Base-by-base conservation (phyloP, 2,797 vertebrate species). In the Alectoris magna region DNA sequence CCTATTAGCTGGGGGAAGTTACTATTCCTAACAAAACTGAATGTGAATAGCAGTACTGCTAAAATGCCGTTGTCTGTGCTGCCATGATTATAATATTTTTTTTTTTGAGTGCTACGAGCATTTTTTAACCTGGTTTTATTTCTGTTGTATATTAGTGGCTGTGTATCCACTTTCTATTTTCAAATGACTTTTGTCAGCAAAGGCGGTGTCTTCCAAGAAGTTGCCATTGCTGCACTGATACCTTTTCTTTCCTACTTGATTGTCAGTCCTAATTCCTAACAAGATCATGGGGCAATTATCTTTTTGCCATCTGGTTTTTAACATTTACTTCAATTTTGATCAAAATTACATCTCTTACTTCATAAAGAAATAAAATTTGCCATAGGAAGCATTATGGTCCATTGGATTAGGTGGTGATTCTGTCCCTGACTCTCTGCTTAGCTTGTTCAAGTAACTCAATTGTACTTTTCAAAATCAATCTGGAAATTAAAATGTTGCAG, bases 381-480 rank as follows among this genome's bases (percentile, higher is more conserved):
- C 34, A 36, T 74, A 64, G 53, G 76, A 79, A 78, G 21, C 41
- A 18, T 64, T 79, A 31, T 43, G 36, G 10, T 41, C 56, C 86
- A 79, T 86, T 92, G 63, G 69, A 93, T 92, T 93, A 89, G 56
- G 60, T 93, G 64, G 26, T 90, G 89, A 76, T 93, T 92, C 73
- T 92, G 78, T 93, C 63, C 59, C 76, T 91, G 74, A 81, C 34
- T 36, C 22, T 74, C 44, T 73, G 34, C 79, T 90, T 84, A 46
- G 82, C 41, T 91, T 73, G 10, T 76, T 38, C 31, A 38, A 84
- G 60, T 64, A 67, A 56, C 63, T 60, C n/a, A 75, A 72, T 36
- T 63, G 22, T 63, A 16, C 9, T 44, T 94, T 95, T 84, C 59
- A 79, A 58, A 93, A 90, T 80, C 55, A 62, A 58, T 29, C 55